Base-by-base conservation (phyloP, 2,888 invertebrate genomes). In the Marasmarcha lunaedactyla region DNA sequence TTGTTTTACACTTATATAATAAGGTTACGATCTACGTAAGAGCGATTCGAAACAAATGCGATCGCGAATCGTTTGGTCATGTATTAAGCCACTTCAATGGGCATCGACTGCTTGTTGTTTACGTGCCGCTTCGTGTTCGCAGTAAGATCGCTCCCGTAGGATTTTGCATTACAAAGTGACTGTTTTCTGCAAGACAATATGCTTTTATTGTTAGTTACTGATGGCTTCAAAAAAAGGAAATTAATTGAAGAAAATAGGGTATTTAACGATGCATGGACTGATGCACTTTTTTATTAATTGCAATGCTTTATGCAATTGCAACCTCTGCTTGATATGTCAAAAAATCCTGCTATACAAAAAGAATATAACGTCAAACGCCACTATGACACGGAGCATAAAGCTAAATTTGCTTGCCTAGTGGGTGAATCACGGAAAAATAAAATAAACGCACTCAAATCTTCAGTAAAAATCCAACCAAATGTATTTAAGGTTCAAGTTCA, bases 271-370 rank as follows among this genome's bases (percentile, higher is more conserved):
- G 25, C 25, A 25, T 43, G 43, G 38, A 40, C 43, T 35, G 43
- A 40, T 36, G 41, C 41, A 41, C 34, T 39, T 43, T 43, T 43
- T 43, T 41, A 34, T 43, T 34, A 36, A 41, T 20, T 37, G 36
- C 36, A 42, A 42, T 39, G 37, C 33, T n/a, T n/a, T n/a, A n/a
- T n/a, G n/a, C n/a, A n/a, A n/a, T n/a, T n/a, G n/a, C n/a, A n/a
- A n/a, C n/a, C 33, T 43, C 25, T 43, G 40, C 40, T 43, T 38
- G 15, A 35, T 42, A 36, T 43, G 40, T 25, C 40, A 33, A 38
- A 40, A 43, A 36, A 40, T 27, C 1, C 10, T 43, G 2, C 37
- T 37, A 15, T 37, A 35, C 15, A 27, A 37, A 39, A 39, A 34
- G 36, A 42, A 39, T 39, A 39, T 37, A 42, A 42, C 15, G 15